Conservation (phyloP, 2,888 invertebrate genomes). For the Clitarchus hookeri region DNA sequence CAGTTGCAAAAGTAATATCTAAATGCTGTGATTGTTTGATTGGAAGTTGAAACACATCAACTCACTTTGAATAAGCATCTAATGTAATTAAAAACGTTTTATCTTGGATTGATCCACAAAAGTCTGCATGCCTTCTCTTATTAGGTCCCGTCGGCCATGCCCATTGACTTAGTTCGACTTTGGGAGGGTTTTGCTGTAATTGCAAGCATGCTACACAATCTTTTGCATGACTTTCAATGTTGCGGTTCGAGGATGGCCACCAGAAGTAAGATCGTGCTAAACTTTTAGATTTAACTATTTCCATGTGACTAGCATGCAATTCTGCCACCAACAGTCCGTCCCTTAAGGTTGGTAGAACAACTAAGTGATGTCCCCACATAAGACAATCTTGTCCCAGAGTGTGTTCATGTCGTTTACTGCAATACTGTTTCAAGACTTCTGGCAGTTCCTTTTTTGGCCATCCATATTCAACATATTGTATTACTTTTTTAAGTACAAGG, state of each 20-base stretch:
- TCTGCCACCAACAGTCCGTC: neutral
- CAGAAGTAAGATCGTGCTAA: neutral
- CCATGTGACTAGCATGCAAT: constrained; percentile 16
- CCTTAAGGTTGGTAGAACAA: neutral
- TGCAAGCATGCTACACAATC: neutral
- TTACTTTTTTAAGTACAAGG: neutral
- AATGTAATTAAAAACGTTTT: neutral
- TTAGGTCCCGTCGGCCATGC: neutral
- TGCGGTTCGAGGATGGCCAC: neutral
- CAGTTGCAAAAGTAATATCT: neutral
- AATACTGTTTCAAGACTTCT: neutral
- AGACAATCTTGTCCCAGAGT: neutral
- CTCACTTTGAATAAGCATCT: constrained; percentile 17
- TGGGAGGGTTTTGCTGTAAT: neutral
- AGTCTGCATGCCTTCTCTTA: neutral
- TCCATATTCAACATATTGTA: neutral
- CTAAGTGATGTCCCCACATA: neutral
- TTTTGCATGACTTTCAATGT: neutral
- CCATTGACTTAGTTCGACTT: neutral
- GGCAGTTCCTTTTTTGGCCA: neutral
- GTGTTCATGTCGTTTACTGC: neutral
- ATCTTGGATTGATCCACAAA: neutral
- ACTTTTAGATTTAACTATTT: neutral
- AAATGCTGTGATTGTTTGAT: neutral
- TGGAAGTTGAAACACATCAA: neutral